These are phyloP conservation scores for Drosophila tripunctata DNA, from an alignment of 2,888 invertebrate genomes.

Conservation along the genomic window DNA sequence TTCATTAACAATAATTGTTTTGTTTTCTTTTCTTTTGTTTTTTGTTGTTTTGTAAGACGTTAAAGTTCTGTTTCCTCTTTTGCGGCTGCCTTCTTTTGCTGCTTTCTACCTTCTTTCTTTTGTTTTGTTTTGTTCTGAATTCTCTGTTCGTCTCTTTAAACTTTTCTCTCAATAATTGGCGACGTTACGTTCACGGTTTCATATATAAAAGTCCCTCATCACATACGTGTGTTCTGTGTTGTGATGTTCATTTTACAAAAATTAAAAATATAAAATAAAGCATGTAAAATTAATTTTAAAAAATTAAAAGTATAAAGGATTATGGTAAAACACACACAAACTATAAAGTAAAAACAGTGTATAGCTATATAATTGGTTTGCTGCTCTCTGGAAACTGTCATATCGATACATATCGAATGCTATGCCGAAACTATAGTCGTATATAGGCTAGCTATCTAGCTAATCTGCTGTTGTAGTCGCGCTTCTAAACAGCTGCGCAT, in stretches of 20 bases:
- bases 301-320: too few relatives aligned
- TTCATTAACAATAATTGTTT: slow-evolving; percentile 74
- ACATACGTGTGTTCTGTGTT: slow-evolving; percentile 31
- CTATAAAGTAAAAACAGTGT: slow-evolving; percentile 37
- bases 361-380: slow-evolving; percentile 1
- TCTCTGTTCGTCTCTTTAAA: slow-evolving; percentile 43
- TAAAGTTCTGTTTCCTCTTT: slow-evolving; percentile 58
- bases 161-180: slow-evolving; percentile 64
- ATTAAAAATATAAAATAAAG: slow-evolving; percentile 31
- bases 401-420: too few relatives aligned
- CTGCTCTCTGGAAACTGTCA: slow-evolving; percentile 10
- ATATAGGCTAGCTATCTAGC: background rate
- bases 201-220: slow-evolving; percentile 48
- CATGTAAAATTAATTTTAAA: slow-evolving; percentile 50
- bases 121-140: slow-evolving; percentile 34
- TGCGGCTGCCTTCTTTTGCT: slow-evolving; percentile 27
- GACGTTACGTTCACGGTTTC: slow-evolving; percentile 74
- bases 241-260: slow-evolving; percentile 47
- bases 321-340: slow-evolving; percentile 68
- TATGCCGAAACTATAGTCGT: slow-evolving; percentile 1
- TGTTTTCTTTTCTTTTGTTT: too few relatives aligned
- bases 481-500: slow-evolving; percentile 60
- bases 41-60: slow-evolving; percentile 70
- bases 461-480: slow-evolving; percentile 2
- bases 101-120: slow-evolving; percentile 36